Evolutionary conservation across 2,797 vertebrate species (phyloP).

Genomic region (Alosa sapidissima): DNA sequence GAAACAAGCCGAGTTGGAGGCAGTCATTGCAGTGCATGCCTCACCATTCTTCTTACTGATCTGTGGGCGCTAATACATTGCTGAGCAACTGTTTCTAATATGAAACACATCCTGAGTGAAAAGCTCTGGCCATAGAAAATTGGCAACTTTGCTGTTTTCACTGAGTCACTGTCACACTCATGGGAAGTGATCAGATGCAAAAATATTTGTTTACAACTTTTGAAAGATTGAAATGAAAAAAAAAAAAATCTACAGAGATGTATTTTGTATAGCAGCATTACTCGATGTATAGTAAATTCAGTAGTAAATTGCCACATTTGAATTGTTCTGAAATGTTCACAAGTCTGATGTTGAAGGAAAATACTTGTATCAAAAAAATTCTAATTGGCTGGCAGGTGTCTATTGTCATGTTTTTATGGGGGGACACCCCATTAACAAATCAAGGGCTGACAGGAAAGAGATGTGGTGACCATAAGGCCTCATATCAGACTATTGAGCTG

Average conservation of each 20-base stretch:
- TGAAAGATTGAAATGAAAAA: not conserved
- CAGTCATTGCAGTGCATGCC: not conserved
- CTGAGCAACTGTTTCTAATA: not conserved
- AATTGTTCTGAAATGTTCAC: not conserved
- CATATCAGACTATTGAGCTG: not conserved
- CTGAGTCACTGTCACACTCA: not conserved
- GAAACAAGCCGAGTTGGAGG: not conserved
- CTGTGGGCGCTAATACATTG: not conserved
- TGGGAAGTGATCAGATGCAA: not conserved
- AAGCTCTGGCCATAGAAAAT: not conserved
- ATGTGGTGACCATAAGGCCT: not conserved
- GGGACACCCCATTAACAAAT: not conserved
- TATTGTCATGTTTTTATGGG: not conserved
- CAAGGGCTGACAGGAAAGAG: not conserved
- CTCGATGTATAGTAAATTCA: too few relatives aligned
- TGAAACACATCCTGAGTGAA: not conserved
- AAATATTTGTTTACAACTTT: conserved; percentile 1
- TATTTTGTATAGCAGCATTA: not conserved
- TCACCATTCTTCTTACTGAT: not conserved
- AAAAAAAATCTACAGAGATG: not conserved
- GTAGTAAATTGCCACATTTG: too few relatives aligned
- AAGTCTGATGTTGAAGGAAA: not conserved
- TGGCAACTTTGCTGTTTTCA: not conserved
- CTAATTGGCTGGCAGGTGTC: not conserved
- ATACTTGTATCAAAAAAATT: not conserved